Base-by-base conservation (phyloP, 2,888 invertebrate genomes). In the Lordiphosa andalusiaca region DNA sequence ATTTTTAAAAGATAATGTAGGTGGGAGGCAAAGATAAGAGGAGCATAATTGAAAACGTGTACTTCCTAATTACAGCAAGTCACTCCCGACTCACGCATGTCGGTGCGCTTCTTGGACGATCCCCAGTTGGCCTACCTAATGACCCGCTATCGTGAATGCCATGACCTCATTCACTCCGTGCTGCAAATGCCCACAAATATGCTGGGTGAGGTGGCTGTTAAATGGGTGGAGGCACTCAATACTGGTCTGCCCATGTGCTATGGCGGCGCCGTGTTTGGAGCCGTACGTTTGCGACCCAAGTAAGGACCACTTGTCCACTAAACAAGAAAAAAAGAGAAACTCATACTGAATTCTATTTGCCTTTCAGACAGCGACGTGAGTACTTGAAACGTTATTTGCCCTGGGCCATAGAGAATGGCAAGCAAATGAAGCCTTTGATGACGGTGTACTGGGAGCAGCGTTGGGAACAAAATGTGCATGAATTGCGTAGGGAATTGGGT, bases 211-310 rank as follows among this genome's bases (percentile, higher is more conserved):
- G 97, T 98, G 5, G 93, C 96, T 9, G 95, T 99, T 4, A 99
- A 99, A 91, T 98, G 98, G 97, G 93, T 99, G 47, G 99, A 99
- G 92, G 99, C 95, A 0, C 92, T 99, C 56, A 99, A 99, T 90
- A 96, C 95, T 9, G 94, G 93, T 49, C 90, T 99, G 23, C 99
- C 99, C 0, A 98, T 99, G 98, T 98, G 98, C 86, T 91, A 96
- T 62, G 93, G 94, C 50, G 99, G 96, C 16, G 98, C 96, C 0
- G 91, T 98, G 55, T 97, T 98, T 91, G 99, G 98, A 9, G 96
- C 98, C 2, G 91, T 94, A 10, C 91, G 98, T 72, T 91, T 99
- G 10, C 93, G 93, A 77, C 95, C 96, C 53, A 97, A 95, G 89
- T 89, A 65, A 81, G 68, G 70, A 53, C 36, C 50, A 19, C 3